Evolutionary conservation across 2,888 invertebrate genomes (phyloP).

Genomic region (Xestoiulus laeticollis): DNA sequence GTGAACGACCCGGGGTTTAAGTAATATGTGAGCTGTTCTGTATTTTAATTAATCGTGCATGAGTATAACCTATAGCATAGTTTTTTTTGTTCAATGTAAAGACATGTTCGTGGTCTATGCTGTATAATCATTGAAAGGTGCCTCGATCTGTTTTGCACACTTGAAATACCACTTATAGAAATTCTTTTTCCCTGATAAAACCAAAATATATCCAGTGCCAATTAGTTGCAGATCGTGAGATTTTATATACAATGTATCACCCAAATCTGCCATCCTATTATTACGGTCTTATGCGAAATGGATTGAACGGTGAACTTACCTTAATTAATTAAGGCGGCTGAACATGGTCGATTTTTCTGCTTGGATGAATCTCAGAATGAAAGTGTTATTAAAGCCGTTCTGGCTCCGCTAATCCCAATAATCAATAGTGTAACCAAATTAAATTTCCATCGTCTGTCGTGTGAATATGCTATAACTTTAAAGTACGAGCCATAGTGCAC

Average conservation of each 20-base stretch:
- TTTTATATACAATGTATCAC: too few species aligned
- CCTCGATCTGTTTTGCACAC: too few species aligned
- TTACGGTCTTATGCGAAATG: background rate
- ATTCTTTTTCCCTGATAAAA: background rate
- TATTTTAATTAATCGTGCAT: too few species aligned
- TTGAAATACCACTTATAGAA: too few species aligned
- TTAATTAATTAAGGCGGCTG: background rate
- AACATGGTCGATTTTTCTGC: background rate
- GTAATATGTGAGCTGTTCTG: too few species aligned
- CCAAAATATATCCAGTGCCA: background rate
- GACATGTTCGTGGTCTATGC: too few species aligned
- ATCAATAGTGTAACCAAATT: background rate
- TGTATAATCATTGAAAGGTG: too few species aligned
- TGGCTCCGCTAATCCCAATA: background rate
- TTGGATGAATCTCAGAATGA: background rate
- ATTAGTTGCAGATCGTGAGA: background rate
- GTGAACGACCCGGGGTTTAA: too few species aligned
- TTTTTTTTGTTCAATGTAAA: too few species aligned
- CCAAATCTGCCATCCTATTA: background rate
- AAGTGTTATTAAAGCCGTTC: background rate
- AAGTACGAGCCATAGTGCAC: background rate
- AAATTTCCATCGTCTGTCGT: background rate
- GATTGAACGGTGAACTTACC: background rate
- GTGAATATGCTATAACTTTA: too few species aligned
- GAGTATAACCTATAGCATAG: too few species aligned